Percentiles rank a stretch among this genome's conserved stretches.
These are phyloP conservation scores for Phalacrocorax brasilianus DNA, from an alignment of 2,113 vertebrate species.

Conservation along the genomic window DNA sequence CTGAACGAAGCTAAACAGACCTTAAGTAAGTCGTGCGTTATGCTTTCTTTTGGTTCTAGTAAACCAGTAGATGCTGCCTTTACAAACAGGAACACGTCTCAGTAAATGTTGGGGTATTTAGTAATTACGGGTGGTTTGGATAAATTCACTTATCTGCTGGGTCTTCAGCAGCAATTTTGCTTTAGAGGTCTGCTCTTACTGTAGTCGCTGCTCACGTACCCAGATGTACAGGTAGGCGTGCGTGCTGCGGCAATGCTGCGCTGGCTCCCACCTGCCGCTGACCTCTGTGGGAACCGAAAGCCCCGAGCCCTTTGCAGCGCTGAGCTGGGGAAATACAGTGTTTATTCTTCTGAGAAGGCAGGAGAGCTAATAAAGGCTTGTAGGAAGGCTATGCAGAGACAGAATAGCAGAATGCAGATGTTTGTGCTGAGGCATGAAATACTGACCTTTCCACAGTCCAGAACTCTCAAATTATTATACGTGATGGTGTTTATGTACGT, in stretches of 20 bases:
- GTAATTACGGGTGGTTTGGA: not conserved
- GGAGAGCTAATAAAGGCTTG: not conserved
- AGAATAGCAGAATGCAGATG: not conserved
- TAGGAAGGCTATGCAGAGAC: not conserved
- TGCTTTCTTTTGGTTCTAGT: not conserved
- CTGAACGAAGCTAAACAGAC: too few species aligned
- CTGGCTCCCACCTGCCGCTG: not conserved
- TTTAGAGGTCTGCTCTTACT: not conserved
- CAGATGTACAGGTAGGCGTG: fast-evolving
- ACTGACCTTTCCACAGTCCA: not conserved
- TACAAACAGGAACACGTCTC: not conserved
- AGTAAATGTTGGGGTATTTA: not conserved
- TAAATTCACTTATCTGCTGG: not conserved
- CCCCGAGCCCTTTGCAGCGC: fast-evolving
- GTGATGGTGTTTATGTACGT: not conserved
- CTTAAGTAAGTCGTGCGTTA: not conserved
- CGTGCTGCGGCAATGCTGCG: not conserved
- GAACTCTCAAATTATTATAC: not conserved
- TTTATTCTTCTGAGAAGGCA: not conserved
- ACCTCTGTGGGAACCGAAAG: not conserved
- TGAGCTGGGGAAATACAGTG: not conserved
- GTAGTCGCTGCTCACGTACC: not conserved
- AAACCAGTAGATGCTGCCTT: not conserved
- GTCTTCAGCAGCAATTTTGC: not conserved
- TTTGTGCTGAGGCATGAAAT: not conserved